Conservation (phyloP, 2,888 invertebrate genomes). For the Reticulitermes lucifugus region DNA sequence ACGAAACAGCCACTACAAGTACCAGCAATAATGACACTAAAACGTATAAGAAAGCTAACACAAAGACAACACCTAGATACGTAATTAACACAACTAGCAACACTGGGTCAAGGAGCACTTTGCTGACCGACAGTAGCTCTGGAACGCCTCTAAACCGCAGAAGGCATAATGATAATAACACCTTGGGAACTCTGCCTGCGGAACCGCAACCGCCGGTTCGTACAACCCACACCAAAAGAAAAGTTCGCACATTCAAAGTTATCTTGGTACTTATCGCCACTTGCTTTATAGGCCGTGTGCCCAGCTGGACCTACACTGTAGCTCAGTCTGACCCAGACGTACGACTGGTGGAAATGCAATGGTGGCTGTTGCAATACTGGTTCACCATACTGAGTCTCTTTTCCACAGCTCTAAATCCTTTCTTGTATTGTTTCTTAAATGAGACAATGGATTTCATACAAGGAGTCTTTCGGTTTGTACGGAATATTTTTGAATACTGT, state of each 20-base stretch:
- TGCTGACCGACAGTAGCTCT: background rate
- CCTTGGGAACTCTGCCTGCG: too few species aligned
- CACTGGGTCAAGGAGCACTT: background rate
- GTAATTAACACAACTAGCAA: background rate
- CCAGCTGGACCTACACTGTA: conserved; percentile 66
- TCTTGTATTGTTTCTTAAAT: conserved; percentile 71
- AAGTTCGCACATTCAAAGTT: conserved; percentile 69
- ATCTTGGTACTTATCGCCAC: conserved; percentile 68
- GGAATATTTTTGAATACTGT: background rate
- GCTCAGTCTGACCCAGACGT: background rate
- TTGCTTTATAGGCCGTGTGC: conserved; percentile 68
- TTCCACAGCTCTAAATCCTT: conserved; percentile 70
- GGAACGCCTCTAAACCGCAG: background rate
- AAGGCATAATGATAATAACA: background rate
- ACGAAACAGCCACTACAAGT: background rate
- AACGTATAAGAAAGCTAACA: background rate
- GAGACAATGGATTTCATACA: conserved; percentile 57
- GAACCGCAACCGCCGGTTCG: too few species aligned
- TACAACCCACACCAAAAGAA: conserved; percentile 59
- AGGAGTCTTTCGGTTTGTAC: background rate
- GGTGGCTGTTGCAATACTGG: conserved; percentile 46
- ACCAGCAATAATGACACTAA: conserved; percentile 33
- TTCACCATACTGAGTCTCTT: conserved; percentile 67
- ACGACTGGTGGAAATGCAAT: conserved; percentile 35
- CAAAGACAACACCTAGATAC: background rate